These are phyloP conservation scores for Ridgeia piscesae DNA, from an alignment of 1,140 invertebrate species.

Conservation along the genomic window DNA sequence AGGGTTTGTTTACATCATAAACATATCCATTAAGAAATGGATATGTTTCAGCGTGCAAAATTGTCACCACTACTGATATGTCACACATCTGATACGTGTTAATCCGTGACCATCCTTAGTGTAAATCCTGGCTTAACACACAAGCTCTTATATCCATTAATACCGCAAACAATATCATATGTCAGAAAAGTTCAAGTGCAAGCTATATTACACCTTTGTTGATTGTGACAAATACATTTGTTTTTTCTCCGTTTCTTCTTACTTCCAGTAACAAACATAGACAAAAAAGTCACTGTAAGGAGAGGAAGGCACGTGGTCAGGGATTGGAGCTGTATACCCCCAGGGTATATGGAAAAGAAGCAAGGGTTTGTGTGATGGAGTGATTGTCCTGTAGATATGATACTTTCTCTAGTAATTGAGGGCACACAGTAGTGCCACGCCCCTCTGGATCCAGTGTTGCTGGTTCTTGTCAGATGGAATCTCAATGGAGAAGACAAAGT, in stretches of 20 bases:
- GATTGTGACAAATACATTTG: background rate
- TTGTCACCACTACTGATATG: background rate
- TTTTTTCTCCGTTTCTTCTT: too few species aligned
- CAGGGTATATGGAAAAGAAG: background rate
- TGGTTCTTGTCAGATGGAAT: conserved; percentile 52
- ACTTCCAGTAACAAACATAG: too few species aligned
- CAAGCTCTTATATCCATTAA: background rate
- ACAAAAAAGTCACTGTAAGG: too few species aligned
- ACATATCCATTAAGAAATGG: background rate
- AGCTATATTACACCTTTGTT: background rate
- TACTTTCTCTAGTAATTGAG: conserved; percentile 53
- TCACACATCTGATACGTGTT: background rate
- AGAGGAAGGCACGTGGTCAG: too few species aligned
- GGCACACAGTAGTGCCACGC: conserved; percentile 59
- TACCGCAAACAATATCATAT: background rate
- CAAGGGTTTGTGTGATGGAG: background rate
- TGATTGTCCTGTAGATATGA: background rate
- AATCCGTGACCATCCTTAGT: background rate
- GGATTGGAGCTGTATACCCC: background rate
- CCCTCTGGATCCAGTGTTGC: conserved; percentile 59
- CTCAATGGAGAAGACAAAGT: conserved; percentile 59
- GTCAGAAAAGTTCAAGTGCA: background rate
- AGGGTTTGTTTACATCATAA: background rate
- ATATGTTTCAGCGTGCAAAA: background rate
- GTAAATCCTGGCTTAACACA: background rate